Percentiles rank a stretch among this genome's conserved stretches.
Conservation (phyloP, 1,140 invertebrate genomes). For the Platorchestia sp. region DNA sequence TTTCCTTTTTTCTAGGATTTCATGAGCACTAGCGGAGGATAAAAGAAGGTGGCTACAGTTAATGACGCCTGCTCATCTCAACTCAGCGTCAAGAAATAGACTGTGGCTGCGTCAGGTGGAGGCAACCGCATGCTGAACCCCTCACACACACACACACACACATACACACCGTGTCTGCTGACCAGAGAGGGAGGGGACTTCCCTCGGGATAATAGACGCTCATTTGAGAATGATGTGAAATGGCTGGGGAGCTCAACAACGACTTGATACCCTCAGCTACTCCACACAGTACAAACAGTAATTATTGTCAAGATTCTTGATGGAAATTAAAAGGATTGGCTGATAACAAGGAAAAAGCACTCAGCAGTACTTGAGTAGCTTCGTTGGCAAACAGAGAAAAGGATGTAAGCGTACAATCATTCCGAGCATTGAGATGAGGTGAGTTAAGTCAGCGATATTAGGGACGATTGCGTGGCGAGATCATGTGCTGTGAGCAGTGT, state of each 20-base stretch:
- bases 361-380: neutral
- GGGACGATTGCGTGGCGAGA: neutral
- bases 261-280: neutral
- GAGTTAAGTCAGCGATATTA: neutral
- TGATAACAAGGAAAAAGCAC: neutral
- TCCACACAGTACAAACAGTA: neutral
- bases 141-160: no score
- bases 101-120: no score
- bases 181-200: neutral
- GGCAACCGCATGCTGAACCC: no score
- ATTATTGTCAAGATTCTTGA: neutral
- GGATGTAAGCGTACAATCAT: neutral
- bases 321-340: neutral
- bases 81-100: no score
- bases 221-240: neutral
- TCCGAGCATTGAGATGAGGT: neutral
- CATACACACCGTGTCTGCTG: neutral
- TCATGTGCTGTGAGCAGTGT: no score
- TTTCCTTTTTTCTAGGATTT: no score
- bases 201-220: neutral
- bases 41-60: no score
- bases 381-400: neutral
- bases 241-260: neutral
- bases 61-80: no score
- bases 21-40: no score